These are phyloP conservation scores for Clarias platycephalus DNA, from an alignment of 2,797 vertebrate genomes.

Conservation along the genomic window DNA sequence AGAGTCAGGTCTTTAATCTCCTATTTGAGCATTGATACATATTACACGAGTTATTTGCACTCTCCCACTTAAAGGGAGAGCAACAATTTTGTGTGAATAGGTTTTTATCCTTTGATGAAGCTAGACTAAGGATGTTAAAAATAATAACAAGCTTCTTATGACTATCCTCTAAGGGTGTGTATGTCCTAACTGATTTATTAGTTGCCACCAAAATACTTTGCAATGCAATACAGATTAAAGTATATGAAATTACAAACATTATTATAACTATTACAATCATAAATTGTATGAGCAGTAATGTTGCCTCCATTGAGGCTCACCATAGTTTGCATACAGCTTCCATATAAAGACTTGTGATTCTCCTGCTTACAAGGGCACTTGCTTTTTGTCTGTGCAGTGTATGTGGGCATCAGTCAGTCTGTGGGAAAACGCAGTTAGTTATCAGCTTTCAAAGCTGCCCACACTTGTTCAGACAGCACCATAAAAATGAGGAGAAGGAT, in stretches of 20 bases:
- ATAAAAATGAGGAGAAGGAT: conserved; percentile 11
- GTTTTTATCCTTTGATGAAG: conserved; percentile 20
- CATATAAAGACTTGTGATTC: conserved; percentile 1
- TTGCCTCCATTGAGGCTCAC: not conserved
- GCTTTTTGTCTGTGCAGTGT: conserved; percentile 7
- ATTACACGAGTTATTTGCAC: conserved; percentile 37
- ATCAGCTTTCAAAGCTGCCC: conserved; percentile 68
- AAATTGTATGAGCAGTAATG: conserved; percentile 4
- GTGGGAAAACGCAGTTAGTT: conserved; percentile 65
- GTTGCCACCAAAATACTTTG: conserved; percentile 3
- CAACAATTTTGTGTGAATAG: conserved; percentile 18
- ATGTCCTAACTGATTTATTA: conserved; percentile 2
- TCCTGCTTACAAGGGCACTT: not conserved
- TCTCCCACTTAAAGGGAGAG: conserved; percentile 18
- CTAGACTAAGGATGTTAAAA: conserved; percentile 21
- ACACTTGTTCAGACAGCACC: conserved; percentile 43
- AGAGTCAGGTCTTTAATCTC: conserved; percentile 78
- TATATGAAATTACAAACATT: not conserved
- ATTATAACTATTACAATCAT: conserved; percentile 3
- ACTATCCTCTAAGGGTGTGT: not conserved
- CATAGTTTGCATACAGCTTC: not conserved
- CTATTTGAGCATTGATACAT: conserved; percentile 61
- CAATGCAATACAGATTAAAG: not conserved
- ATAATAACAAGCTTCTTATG: conserved; percentile 13
- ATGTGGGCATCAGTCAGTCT: conserved; percentile 41